Percentiles rank a stretch among this genome's conserved stretches.
Conservation (phyloP, 2,888 invertebrate genomes). For the Gari tellinella region DNA sequence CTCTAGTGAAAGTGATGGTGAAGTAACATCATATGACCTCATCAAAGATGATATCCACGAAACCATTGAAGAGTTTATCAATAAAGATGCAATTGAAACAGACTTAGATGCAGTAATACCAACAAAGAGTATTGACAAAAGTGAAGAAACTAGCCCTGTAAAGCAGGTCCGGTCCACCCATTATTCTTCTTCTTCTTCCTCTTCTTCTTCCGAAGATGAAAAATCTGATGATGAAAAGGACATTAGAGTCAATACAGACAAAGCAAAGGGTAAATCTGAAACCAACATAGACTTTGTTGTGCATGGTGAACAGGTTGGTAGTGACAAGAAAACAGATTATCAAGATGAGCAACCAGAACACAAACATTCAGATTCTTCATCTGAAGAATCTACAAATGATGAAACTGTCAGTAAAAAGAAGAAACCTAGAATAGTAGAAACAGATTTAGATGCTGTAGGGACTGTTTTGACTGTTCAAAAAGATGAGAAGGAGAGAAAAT, state of each 20-base stretch:
- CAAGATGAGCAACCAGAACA: no score
- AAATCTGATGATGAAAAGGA: no score
- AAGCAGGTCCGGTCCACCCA: no score
- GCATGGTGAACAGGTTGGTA: no score
- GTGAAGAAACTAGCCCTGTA: no score
- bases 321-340: no score
- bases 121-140: background rate
- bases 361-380: constrained; percentile 1
- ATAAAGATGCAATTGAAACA: constrained; percentile 18
- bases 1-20: constrained; percentile 9
- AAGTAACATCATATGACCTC: background rate
- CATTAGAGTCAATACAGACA: no score
- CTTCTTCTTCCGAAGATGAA: no score
- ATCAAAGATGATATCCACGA: background rate
- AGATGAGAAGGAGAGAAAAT: background rate
- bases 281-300: no score
- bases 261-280: no score
- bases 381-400: constrained; percentile 13
- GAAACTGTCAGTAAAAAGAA: background rate
- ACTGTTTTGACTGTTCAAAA: constrained; percentile 1
- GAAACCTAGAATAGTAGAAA: constrained; percentile 1
- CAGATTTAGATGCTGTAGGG: constrained; percentile 7
- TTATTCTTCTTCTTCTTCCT: no score
- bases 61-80: background rate
- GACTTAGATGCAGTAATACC: constrained; percentile 21